phyloP scores from a whole-genome alignment of 2,797 vertebrate genomes.

The Carduelis carduelis region DNA sequence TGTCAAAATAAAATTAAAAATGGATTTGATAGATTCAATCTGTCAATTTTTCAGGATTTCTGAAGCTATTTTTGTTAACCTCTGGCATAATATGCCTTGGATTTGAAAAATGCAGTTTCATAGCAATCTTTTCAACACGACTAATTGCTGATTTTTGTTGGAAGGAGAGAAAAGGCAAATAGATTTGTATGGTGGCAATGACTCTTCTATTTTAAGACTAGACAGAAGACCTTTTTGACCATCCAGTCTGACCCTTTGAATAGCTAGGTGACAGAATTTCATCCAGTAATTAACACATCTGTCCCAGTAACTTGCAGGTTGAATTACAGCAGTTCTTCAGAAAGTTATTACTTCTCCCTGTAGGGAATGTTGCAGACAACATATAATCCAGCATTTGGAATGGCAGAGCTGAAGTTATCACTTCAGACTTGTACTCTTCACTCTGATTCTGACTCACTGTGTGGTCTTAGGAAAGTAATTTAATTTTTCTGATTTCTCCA shows the following conservation, averaged over 20 bases:
- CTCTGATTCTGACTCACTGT: slow-evolving; percentile 4
- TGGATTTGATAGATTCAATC: slow-evolving; percentile 67
- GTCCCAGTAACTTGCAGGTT: slow-evolving; percentile 31
- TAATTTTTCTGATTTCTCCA: slow-evolving; percentile 37
- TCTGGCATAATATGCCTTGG: slow-evolving; percentile 47
- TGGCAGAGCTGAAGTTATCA: neutral
- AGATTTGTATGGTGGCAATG: neutral
- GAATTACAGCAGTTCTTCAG: slow-evolving; percentile 1
- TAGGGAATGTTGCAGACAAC: slow-evolving; percentile 31
- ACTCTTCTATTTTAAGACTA: slow-evolving; percentile 15
- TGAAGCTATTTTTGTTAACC: slow-evolving; percentile 57
- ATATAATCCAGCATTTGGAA: neutral
- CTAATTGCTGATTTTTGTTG: slow-evolving; percentile 14
- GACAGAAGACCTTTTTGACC: slow-evolving; percentile 6
- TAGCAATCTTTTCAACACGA: slow-evolving; percentile 18
- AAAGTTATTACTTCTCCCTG: neutral
- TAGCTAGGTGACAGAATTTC: slow-evolving; percentile 38
- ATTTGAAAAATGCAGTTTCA: slow-evolving; percentile 58
- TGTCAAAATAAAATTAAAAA: slow-evolving; percentile 66
- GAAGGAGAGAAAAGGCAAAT: neutral
- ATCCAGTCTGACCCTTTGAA: slow-evolving; percentile 29
- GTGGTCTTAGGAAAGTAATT: slow-evolving; percentile 40
- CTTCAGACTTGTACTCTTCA: neutral
- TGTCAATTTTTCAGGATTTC: slow-evolving; percentile 53
- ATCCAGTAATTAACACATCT: slow-evolving; percentile 21